phyloP scores from a whole-genome alignment of 2,113 vertebrate species.

The Tachuris rubrigastra region DNA sequence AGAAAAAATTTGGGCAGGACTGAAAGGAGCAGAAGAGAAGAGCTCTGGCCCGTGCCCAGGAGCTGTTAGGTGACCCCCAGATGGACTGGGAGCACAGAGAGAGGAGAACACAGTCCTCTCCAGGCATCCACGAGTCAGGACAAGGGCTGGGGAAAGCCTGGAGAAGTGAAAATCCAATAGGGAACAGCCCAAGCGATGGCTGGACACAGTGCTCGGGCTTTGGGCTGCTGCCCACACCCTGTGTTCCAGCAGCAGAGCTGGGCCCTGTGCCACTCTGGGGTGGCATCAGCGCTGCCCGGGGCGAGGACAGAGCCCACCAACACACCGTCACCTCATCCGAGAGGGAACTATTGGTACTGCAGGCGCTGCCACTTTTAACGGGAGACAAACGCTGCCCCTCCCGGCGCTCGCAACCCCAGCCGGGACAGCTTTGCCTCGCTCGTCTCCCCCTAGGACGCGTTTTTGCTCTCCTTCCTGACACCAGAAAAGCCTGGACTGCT shows the following conservation, averaged over 20 bases:
- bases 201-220: neutral
- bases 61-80: neutral
- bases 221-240: neutral
- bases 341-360: neutral
- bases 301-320: neutral
- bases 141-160: neutral
- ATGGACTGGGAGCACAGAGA: neutral
- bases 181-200: neutral
- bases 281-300: neutral
- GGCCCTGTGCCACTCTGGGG: neutral
- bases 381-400: neutral
- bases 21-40: neutral
- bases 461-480: slow-evolving; percentile 40
- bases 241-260: neutral
- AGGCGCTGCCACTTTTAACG: neutral
- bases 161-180: neutral
- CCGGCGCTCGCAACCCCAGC: slow-evolving; percentile 20
- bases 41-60: accelerated
- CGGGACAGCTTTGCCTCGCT: slow-evolving; percentile 25
- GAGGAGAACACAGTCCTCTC: neutral
- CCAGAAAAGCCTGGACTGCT: slow-evolving; percentile 40
- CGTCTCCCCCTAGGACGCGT: neutral
- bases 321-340: neutral
- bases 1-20: neutral
- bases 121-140: neutral